A percentile compares a stretch with the other conserved stretches of the same genome.
phyloP scores from a whole-genome alignment of 2,113 vertebrate genomes.

The Heterotilapia buettikoferi region DNA sequence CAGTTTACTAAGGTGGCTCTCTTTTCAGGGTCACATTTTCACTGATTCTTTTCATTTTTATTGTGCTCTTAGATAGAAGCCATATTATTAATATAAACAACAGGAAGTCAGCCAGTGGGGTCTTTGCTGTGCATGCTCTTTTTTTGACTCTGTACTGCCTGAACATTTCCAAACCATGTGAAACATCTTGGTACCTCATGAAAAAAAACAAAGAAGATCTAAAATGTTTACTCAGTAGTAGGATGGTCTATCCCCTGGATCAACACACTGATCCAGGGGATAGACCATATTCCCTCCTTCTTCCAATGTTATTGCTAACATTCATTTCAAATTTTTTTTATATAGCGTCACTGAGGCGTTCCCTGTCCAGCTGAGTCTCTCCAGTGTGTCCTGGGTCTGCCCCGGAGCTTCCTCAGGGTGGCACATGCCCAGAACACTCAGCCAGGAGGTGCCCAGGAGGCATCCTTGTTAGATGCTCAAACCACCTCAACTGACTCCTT shows the following conservation, averaged over 20 bases:
- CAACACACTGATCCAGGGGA: not conserved
- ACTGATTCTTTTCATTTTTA: not conserved
- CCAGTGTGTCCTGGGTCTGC: not conserved
- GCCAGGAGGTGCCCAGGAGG: not conserved
- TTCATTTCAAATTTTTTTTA: not conserved
- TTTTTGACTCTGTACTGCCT: not conserved
- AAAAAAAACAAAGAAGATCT: not conserved
- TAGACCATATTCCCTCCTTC: fast-evolving
- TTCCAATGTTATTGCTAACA: not conserved
- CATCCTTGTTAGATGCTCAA: not conserved
- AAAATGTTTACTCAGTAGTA: no score
- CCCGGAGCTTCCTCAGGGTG: not conserved
- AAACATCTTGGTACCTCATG: not conserved
- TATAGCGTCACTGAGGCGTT: not conserved
- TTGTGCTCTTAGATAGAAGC: fast-evolving
- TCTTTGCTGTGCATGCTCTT: not conserved
- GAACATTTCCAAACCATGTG: not conserved
- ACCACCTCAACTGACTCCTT: not conserved
- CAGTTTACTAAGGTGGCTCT: not conserved
- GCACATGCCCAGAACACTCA: not conserved
- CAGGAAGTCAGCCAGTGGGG: not conserved
- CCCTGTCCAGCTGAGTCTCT: not conserved
- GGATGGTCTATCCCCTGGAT: not conserved
- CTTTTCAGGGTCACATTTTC: not conserved
- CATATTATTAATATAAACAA: not conserved